Base-by-base conservation (phyloP, 2,888 invertebrate species). In the Therioaphis trifolii region DNA sequence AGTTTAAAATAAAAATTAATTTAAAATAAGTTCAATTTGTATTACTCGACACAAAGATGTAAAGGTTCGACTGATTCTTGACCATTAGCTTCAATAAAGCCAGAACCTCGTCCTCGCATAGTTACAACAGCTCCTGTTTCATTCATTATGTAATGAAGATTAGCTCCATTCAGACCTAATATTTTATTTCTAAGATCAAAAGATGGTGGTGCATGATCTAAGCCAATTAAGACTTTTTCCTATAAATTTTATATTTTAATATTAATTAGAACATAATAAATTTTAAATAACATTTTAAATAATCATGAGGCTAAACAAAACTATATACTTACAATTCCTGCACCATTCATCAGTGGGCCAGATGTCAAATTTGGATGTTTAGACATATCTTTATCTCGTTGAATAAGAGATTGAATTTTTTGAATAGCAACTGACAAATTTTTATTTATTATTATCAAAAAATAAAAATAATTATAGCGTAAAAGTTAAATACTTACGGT, bases 81-180 rank as follows among this genome's bases (percentile, higher is more conserved):
- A 49, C 92, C 92, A 66, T 88, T 88, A 5, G 91, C 89, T 86
- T 92, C 92, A 27, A 91, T 88, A 87, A 90, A 92, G 40, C 91
- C 91, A 0, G 92, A 92, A 85, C 94, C 94, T 86, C 91, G 90
- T 72, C 93, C 93, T 87, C 94, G 91, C 86, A 95, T 89, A 15
- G 93, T 92, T 55, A 94, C 93, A 86, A 92, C 92, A 4, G 94
- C 94, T 40, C 94, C 94, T 5, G 95, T 94, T 89, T 95, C 94
- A 78, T 92, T 92, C 86, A 93, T 90, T 86, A 95, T 94, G 87
- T 94, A 95, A 87, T 93, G 92, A 87, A 95, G 90, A 89, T 94
- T 93, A 40, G 93, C 92, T 78, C 92, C 93, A 87, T 92, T 92
- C 87, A 91, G 90, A 80, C 95, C 95, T 86, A 94, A 90, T 86